phyloP scores from a whole-genome alignment of 2,888 invertebrate species.

The Azorinus chamasolen region DNA sequence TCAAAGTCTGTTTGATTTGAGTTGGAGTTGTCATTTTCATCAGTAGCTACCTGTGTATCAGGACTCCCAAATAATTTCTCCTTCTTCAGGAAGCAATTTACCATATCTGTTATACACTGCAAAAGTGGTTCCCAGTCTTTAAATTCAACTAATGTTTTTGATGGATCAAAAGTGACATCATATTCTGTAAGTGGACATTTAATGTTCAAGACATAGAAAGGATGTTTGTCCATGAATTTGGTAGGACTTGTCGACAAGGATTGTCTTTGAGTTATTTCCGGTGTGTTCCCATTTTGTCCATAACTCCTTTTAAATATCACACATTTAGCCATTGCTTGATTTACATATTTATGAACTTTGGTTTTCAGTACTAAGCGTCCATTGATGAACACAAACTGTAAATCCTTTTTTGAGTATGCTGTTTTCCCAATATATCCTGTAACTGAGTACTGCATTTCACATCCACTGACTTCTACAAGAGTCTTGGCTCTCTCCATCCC shows the following conservation, averaged over 20 bases:
- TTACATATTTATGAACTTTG: slow-evolving; percentile 87
- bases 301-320: slow-evolving; percentile 69
- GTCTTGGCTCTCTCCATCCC: slow-evolving; percentile 85
- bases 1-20: background rate
- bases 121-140: slow-evolving; percentile 88
- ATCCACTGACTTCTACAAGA: slow-evolving; percentile 86
- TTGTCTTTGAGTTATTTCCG: slow-evolving; percentile 27
- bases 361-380: slow-evolving; percentile 88
- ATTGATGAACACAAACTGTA: slow-evolving; percentile 91
- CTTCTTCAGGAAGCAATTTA: slow-evolving; percentile 75
- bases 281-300: slow-evolving; percentile 25
- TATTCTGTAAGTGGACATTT: slow-evolving; percentile 88
- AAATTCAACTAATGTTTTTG: slow-evolving; percentile 88
- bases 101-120: slow-evolving; percentile 86
- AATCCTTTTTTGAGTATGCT: slow-evolving; percentile 86
- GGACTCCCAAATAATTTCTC: slow-evolving; percentile 61
- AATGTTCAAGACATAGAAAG: slow-evolving; percentile 88
- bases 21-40: background rate
- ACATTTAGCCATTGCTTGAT: slow-evolving; percentile 84
- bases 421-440: slow-evolving; percentile 89
- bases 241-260: slow-evolving; percentile 71
- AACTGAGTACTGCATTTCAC: slow-evolving; percentile 87
- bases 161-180: slow-evolving; percentile 87
- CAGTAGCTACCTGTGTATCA: background rate
- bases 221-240: slow-evolving; percentile 81